Evolutionary conservation across 2,888 invertebrate genomes (phyloP), one percentile per base, ranked within the genome.

Genomic region (Euphydryas editha): DNA sequence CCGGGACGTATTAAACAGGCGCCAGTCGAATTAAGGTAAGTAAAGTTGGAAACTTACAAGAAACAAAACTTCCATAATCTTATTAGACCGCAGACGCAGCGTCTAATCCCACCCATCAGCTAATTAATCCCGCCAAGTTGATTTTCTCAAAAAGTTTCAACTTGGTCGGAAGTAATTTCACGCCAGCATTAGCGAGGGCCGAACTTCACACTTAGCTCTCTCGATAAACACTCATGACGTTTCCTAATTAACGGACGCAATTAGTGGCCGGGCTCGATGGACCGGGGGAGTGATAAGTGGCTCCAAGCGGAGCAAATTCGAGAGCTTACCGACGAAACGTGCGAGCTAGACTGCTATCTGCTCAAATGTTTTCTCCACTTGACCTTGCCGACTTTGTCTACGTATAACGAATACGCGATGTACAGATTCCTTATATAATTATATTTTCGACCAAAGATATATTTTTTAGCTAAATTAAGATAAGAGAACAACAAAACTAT

Each of bases 201-300:
- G 86, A 92, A 92, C 92, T 92, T 92, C 92, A 92, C 92, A 92
- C 92, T 92, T 91, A 91, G 90, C 88, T 84, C 86, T 81, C 85
- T 86, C 83, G 83, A 92, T 92, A 92, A 92, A 92, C 92, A 92
- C 92, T 92, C 92, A 92, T 91, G 92, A 92, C 92, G 92, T 91
- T 90, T 90, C 90, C 87, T 92, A 92, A 92, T 92, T 92, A 92
- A 92, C 92, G 92, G 88, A 91, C 92, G 92, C 92, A 92, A 92
- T 92, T 92, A 92, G 92, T 84, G 92, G 92, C 85, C 83, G 86
- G 81, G 86, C 85, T 83, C 85, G 87, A 85, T 85, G 88, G 87
- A 84, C 85, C 82, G 80, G 73, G 79, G 81, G 80, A 85, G 85
- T 84, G 86, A 86, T 90, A 89, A 90, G 91, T 90, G 90, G 89